Percentiles rank a stretch among this genome's conserved stretches.
phyloP scores from a whole-genome alignment of 1,140 invertebrate genomes.

The Hypsibius dujardini region DNA sequence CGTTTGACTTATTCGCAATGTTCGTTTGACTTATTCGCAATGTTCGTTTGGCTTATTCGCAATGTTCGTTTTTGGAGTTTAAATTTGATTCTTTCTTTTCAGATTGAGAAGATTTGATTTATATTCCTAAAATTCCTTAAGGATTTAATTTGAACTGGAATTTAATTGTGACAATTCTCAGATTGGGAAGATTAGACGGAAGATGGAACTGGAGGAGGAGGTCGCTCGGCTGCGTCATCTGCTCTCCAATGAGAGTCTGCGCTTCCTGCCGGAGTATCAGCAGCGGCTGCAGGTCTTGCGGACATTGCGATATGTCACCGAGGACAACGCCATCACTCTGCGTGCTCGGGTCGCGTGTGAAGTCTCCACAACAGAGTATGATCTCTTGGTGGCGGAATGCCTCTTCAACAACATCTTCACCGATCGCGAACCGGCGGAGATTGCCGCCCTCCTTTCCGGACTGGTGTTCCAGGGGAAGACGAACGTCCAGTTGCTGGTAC shows the following conservation, averaged over 20 bases:
- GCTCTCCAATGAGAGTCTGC: constrained; percentile 63
- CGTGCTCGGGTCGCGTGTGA: constrained; percentile 81
- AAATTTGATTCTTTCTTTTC: too few relatives aligned
- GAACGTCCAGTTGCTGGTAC: constrained; percentile 33
- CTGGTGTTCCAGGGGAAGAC: constrained; percentile 74
- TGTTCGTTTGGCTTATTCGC: too few relatives aligned
- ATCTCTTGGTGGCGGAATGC: constrained; percentile 83
- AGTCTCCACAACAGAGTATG: constrained; percentile 59
- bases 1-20: too few relatives aligned
- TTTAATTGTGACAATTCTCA: constrained; percentile 31
- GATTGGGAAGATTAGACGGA: constrained; percentile 51
- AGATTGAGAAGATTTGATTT: too few relatives aligned
- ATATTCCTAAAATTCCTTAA: too few relatives aligned
- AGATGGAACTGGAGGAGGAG: constrained; percentile 50
- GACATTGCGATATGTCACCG: constrained; percentile 27
- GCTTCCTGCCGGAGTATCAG: constrained; percentile 71
- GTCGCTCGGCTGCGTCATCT: constrained; percentile 50
- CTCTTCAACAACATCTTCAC: constrained; percentile 80
- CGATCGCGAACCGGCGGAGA: constrained; percentile 64
- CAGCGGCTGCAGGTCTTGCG: constrained; percentile 62
- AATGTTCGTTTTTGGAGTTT: too few relatives aligned
- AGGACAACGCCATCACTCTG: not conserved
- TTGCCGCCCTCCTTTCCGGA: constrained; percentile 72
- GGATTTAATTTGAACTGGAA: too few relatives aligned
- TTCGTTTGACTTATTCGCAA: too few relatives aligned